Conservation (phyloP, 2,113 vertebrate species). For the Picathartes gymnocephalus region DNA sequence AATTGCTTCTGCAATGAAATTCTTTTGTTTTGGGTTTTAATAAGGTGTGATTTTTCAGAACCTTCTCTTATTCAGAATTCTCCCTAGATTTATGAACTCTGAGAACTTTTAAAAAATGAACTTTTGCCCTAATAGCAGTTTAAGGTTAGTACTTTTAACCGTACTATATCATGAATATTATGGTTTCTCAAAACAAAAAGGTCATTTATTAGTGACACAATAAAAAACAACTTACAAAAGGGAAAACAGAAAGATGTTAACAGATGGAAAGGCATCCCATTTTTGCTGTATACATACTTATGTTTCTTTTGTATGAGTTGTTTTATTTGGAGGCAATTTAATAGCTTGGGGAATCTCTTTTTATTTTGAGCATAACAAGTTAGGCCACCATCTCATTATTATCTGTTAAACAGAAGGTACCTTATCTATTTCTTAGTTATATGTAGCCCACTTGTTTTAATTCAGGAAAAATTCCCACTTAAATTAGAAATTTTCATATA, state of each 20-base stretch:
- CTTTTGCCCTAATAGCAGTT: neutral
- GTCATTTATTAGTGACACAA: neutral
- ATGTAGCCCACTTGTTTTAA: neutral
- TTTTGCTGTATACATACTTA: neutral
- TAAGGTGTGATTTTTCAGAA: neutral
- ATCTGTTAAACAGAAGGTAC: neutral
- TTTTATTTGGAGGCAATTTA: neutral
- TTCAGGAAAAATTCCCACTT: neutral
- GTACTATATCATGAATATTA: neutral
- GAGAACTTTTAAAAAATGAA: neutral
- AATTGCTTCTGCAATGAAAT: neutral
- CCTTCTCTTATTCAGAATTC: neutral
- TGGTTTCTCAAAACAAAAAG: neutral
- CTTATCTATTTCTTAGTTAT: neutral
- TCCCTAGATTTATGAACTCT: neutral
- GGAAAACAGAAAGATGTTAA: neutral
- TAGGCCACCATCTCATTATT: neutral
- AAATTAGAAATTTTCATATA: neutral
- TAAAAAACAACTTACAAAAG: neutral
- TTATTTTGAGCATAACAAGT: neutral
- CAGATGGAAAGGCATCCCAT: rapidly evolving
- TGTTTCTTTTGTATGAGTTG: neutral
- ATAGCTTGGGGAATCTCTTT: neutral
- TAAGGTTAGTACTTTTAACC: neutral
- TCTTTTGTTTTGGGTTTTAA: neutral